These are phyloP conservation scores for Illadopsis cleaveri DNA, from an alignment of 2,113 vertebrate genomes.

Conservation along the genomic window DNA sequence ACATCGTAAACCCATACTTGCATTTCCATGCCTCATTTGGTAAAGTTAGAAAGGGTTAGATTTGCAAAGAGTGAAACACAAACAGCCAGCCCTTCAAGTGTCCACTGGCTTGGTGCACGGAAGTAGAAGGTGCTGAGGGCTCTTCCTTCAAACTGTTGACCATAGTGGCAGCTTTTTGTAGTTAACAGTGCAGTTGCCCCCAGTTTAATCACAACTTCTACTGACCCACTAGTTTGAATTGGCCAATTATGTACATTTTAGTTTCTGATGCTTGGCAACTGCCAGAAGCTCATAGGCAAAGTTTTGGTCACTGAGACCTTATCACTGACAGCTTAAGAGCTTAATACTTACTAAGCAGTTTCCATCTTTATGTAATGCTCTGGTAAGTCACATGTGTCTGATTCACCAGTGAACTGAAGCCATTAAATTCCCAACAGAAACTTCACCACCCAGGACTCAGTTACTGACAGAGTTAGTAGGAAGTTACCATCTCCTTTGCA, in stretches of 20 bases:
- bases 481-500: neutral
- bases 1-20: neutral
- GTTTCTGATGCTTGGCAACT: neutral
- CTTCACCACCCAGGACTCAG: neutral
- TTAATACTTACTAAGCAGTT: neutral
- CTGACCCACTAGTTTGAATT: neutral
- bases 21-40: neutral
- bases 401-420: neutral
- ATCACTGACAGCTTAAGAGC: neutral
- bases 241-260: neutral
- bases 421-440: neutral
- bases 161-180: neutral
- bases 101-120: neutral
- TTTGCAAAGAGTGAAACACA: neutral
- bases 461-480: no score
- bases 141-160: neutral
- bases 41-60: neutral
- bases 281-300: neutral
- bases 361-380: neutral
- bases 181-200: neutral
- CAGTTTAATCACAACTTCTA: neutral
- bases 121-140: neutral
- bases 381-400: neutral
- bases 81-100: neutral
- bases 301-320: neutral